Base-by-base conservation (phyloP, 2,113 vertebrate species). In the Xenopus borealis region DNA sequence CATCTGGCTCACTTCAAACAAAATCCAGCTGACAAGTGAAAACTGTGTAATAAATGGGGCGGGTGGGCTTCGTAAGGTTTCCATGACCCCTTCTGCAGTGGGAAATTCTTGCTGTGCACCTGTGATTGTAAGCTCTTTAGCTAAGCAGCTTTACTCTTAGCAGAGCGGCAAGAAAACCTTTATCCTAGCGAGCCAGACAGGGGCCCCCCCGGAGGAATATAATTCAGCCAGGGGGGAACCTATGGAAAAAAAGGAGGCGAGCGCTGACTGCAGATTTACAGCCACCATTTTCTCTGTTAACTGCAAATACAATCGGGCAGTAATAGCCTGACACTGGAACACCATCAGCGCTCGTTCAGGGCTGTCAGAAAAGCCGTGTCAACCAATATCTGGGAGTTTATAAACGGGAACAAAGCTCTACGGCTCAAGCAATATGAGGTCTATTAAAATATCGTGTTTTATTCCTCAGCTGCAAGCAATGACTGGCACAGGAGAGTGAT, bases 231-330 rank as follows among this genome's bases (percentile, higher is more conserved):
- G 81, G 80, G 83, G 89, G 93, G 88, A 91, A 92, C 87, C 88
- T 87, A 12, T 3, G 85, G 93, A 93, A 94, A 93, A 94, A 87
- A 88, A 71, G 91, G 86, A 88, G 88, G 90, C 92, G 90, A 27
- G 23, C 3, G 23, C 23, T 57, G 85, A 83, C 86, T 84, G 87
- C 83, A 95, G 95, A 96, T 96, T 98, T 96, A 96, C 94, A 82
- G 91, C 92, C 86, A 90, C 94, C 92, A 94, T 95, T 95, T 90
- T 90, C 93, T 92, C 92, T 88, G 93, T 97, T 96, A 96, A 96
- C 92, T 94, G 95, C 95, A 93, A 95, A 94, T 96, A 96, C 94
- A 95, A 97, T 96, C 92, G 92, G 91, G 94, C 93, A 90, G 91
- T 95, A 95, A 97, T 94, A 92, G 93, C 88, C 93, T 92, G 94